These are phyloP conservation scores for Lates calcarifer DNA, from an alignment of 2,113 vertebrate genomes.

Conservation along the genomic window DNA sequence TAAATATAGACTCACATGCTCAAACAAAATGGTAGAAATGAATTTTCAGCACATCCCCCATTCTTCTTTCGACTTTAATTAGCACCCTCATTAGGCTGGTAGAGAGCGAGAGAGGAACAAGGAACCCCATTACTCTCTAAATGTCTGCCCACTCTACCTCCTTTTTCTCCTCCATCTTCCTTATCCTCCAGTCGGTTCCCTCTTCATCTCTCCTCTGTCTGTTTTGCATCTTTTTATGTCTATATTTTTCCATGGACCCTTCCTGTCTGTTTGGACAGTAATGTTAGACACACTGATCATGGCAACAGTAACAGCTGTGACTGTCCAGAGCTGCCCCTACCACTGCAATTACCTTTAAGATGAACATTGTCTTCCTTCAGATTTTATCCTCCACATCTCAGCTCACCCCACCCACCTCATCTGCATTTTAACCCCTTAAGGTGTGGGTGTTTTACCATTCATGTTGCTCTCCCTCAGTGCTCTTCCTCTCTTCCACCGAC, in stretches of 20 bases:
- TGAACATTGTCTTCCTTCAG: constrained; percentile 47
- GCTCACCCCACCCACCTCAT: constrained; percentile 48
- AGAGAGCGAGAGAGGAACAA: constrained; percentile 65
- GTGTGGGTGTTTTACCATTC: constrained; percentile 56
- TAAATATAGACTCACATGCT: constrained; percentile 14
- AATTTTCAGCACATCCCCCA: constrained; percentile 78
- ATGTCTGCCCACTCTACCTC: constrained; percentile 58
- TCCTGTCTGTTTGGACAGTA: constrained; percentile 18
- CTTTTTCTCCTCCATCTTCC: constrained; percentile 21
- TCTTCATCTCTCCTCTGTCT: constrained; percentile 20
- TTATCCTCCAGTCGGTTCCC: constrained; percentile 36
- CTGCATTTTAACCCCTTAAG: constrained; percentile 65
- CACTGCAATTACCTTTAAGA: constrained; percentile 41
- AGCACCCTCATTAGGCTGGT: constrained; percentile 90
- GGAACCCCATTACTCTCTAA: constrained; percentile 71
- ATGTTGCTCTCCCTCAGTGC: constrained; percentile 21
- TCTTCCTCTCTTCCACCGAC: constrained; percentile 8
- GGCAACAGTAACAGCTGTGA: constrained; percentile 34
- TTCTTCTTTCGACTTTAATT: constrained; percentile 91
- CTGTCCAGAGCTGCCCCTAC: constrained; percentile 28
- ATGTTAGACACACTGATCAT: constrained; percentile 40
- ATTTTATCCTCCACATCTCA: constrained; percentile 45
- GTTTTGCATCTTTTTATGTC: constrained; percentile 28
- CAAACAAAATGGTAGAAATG: constrained; percentile 58
- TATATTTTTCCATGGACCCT: constrained; percentile 11